Evolutionary conservation across 2,113 vertebrate species (phyloP).

Genomic region (Hypanus sabinus): DNA sequence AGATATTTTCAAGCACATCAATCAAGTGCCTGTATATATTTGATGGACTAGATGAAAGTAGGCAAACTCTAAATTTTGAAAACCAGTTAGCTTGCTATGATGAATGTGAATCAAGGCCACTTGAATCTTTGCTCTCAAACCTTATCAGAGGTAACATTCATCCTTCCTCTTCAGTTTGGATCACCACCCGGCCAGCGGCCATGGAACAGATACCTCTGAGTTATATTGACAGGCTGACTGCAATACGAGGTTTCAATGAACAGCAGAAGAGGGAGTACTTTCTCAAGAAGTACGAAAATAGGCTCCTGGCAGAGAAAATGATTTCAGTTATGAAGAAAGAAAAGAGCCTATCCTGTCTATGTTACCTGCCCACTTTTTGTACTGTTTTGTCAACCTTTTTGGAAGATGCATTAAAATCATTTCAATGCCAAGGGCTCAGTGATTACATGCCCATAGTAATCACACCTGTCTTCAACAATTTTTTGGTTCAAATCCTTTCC

Average conservation of each 20-base stretch:
- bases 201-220: constrained; percentile 47
- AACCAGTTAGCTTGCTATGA: constrained; percentile 46
- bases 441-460: constrained; percentile 39
- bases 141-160: constrained; percentile 27
- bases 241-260: constrained; percentile 53
- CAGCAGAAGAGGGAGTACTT: constrained; percentile 52
- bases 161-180: constrained; percentile 20
- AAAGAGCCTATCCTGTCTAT: constrained; percentile 44
- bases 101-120: constrained; percentile 39
- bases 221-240: constrained; percentile 46
- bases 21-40: constrained; percentile 52
- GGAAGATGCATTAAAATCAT: constrained; percentile 38
- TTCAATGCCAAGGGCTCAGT: neutral
- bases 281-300: constrained; percentile 43
- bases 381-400: constrained; percentile 55
- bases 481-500: constrained; percentile 51
- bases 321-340: constrained; percentile 44
- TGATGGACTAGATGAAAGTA: constrained; percentile 55
- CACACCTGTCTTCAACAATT: constrained; percentile 50
- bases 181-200: constrained; percentile 40
- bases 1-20: constrained; percentile 43
- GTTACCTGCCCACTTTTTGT: constrained; percentile 51
- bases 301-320: constrained; percentile 33
- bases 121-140: constrained; percentile 38
- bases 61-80: constrained; percentile 49